Conservation (phyloP, 2,888 invertebrate genomes). For the Drosophila melanosoma region DNA sequence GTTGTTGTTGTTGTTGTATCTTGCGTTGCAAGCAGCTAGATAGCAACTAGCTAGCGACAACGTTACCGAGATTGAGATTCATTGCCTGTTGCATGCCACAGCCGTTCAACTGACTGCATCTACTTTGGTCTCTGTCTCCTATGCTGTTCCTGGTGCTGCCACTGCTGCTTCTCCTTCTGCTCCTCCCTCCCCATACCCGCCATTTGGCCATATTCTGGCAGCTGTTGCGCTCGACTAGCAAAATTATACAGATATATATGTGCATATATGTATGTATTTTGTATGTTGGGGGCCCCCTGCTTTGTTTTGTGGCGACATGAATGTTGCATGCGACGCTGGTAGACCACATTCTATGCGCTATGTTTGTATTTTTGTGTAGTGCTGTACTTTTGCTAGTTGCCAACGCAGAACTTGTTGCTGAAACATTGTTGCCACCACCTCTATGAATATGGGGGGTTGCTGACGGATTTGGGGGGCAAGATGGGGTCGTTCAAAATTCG, state of each 20-base stretch:
- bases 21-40: constrained; percentile 23
- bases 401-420: constrained; percentile 53
- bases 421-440: constrained; percentile 59
- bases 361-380: constrained; percentile 64
- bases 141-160: constrained; percentile 8
- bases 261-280: constrained; percentile 38
- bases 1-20: constrained; percentile 8
- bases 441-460: no score
- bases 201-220: constrained; percentile 22
- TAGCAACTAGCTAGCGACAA: constrained; percentile 47
- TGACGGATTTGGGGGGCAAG: no score
- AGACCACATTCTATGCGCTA: constrained; percentile 63
- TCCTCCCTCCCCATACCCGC: neutral
- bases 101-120: constrained; percentile 71
- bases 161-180: neutral
- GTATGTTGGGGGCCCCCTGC: constrained; percentile 18
- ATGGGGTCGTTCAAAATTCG: constrained; percentile 28
- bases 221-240: constrained; percentile 60
- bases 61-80: constrained; percentile 74
- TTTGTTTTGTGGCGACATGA: constrained; percentile 53
- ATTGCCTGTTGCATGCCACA: constrained; percentile 78
- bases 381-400: constrained; percentile 64
- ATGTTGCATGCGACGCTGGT: constrained; percentile 51
- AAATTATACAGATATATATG: constrained; percentile 59
- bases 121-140: constrained; percentile 10